phyloP scores from a whole-genome alignment of 1,140 invertebrate species.

The Musca vetustissima region DNA sequence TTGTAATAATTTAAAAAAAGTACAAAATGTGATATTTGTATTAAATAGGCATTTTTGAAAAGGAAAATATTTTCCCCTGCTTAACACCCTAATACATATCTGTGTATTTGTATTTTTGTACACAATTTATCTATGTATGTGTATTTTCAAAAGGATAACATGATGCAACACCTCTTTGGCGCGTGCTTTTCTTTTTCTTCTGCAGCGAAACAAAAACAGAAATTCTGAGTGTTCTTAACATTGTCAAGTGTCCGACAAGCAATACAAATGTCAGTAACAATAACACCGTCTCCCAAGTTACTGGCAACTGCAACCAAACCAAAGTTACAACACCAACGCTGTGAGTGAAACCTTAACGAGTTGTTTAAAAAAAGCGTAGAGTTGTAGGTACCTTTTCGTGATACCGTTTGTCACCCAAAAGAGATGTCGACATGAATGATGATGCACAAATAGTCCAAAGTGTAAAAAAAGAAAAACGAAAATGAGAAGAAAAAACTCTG shows the following conservation, averaged over 20 bases:
- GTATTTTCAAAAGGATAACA: background rate
- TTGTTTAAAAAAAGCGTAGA: background rate
- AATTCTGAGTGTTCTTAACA: conserved; percentile 9
- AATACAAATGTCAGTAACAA: conserved; percentile 23
- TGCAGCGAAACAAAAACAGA: background rate
- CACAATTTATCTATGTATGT: too few relatives aligned
- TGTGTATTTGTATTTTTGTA: too few relatives aligned
- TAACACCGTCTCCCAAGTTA: conserved; percentile 1
- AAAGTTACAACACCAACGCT: background rate
- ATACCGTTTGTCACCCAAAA: conserved; percentile 15
- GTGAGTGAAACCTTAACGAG: background rate
- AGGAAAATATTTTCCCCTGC: too few relatives aligned
- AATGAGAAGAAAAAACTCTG: background rate
- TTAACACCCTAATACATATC: too few relatives aligned
- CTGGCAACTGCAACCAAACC: background rate
- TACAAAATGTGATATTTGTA: too few relatives aligned
- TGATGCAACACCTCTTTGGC: conserved; percentile 20
- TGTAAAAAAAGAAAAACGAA: background rate
- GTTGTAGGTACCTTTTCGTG: conserved; percentile 11
- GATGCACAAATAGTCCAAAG: conserved; percentile 3
- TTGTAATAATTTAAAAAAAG: too few relatives aligned
- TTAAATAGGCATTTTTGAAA: too few relatives aligned
- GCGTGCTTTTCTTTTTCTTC: background rate
- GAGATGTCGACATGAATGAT: conserved; percentile 14
- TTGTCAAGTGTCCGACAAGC: conserved; percentile 23